Evolutionary conservation across 2,888 invertebrate genomes (phyloP), one percentile per base, ranked within the genome.

Genomic region (Stegophylla sp.): DNA sequence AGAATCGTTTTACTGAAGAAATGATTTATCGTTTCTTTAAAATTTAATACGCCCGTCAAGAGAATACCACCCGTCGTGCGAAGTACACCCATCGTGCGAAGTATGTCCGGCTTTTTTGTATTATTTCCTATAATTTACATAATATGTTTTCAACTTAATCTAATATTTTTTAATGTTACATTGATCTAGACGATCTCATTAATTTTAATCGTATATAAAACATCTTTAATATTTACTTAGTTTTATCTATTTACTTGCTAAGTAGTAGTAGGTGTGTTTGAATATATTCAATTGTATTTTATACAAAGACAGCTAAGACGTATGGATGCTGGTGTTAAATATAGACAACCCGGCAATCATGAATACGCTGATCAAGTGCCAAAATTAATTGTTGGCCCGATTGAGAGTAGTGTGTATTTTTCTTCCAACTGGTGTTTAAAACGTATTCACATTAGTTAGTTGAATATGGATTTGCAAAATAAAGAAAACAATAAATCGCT

Each of bases 391-490:
- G 26, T 56, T 69, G 67, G 77, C 48, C 59, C 43, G n/a, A 26
- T 76, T 67, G n/a, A 53, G 53, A n/a, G 17, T 43, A n/a, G 17
- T 43, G 34, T 48, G 45, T 48, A 15, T 34, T 63, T 13, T 63
- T n/a, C 5, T n/a, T 48, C 23, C n/a, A 45, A 59, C 28, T 34
- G 59, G 67, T 59, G 28, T 69, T 56, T 56, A 48, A 64, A 59
- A 69, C 15, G 20, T 61, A 48, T 45, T 48, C 59, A 59, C 20
- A 69, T 45, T 53, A 41, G 43, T 43, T 51, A 3, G 0, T 20
- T 75, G 12, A 59, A 59, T 34, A 77, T 77, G 77, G 69, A 77
- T 10, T 20, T 20, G 69, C 56, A 34, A 67, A 77, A 77, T 23
- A 34, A 63, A 48, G 28, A 67, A 23, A 48, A 69, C 45, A 12